These are phyloP conservation scores for Polymixis flavicincta DNA, from an alignment of 2,888 invertebrate species.

Conservation along the genomic window DNA sequence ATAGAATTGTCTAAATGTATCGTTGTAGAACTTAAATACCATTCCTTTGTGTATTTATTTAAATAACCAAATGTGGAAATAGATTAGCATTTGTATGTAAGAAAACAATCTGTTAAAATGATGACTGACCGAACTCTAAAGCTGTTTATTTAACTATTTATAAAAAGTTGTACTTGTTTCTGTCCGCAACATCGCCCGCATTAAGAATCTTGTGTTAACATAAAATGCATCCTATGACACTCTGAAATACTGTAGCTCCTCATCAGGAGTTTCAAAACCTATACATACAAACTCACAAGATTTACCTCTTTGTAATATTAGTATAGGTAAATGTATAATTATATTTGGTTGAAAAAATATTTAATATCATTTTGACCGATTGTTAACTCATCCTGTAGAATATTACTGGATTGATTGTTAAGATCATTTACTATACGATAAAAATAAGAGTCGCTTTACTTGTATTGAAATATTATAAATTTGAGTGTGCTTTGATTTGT, in stretches of 20 bases:
- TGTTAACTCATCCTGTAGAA: not conserved
- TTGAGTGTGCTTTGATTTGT: no score
- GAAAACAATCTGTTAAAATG: conserved; percentile 26
- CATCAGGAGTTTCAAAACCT: not conserved
- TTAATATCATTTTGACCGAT: conserved; percentile 11
- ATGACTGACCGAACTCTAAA: not conserved
- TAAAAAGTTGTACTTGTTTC: not conserved
- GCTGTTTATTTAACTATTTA: not conserved
- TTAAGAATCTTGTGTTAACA: not conserved
- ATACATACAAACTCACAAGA: not conserved
- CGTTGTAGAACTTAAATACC: not conserved
- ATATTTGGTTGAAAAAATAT: not conserved
- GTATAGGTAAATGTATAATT: not conserved
- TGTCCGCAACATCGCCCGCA: not conserved
- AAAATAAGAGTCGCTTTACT: no score
- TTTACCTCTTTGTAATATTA: not conserved
- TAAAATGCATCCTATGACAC: not conserved
- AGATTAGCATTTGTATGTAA: conserved; percentile 2
- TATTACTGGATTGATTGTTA: conserved; percentile 5
- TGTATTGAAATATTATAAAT: no score
- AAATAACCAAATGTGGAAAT: not conserved
- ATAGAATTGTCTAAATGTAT: not conserved
- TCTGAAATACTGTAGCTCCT: not conserved
- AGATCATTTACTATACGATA: conserved; percentile 11
- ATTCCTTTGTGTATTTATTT: not conserved